A percentile compares a stretch with the other conserved stretches of the same genome.
These are phyloP conservation scores for Stictonetta naevosa DNA, from an alignment of 2,113 vertebrate species.

Conservation along the genomic window DNA sequence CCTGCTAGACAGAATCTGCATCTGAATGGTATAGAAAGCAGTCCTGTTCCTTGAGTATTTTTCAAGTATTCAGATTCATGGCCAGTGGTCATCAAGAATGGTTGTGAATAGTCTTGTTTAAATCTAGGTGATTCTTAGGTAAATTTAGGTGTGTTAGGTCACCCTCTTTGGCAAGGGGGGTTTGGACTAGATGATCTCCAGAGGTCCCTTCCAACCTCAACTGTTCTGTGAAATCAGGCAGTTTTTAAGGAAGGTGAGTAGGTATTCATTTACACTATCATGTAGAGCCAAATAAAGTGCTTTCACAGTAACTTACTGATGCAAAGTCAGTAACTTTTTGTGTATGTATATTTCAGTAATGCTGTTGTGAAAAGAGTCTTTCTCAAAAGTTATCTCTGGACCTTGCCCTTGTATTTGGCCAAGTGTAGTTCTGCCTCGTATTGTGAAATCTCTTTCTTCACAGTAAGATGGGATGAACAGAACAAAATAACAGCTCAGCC, in stretches of 20 bases:
- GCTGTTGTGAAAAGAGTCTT: neutral
- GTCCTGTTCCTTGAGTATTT: neutral
- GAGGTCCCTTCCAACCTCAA: no score
- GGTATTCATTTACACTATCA: neutral
- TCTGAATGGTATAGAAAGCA: neutral
- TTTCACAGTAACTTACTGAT: neutral
- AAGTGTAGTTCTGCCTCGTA: neutral
- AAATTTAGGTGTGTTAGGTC: no score
- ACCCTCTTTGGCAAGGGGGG: no score
- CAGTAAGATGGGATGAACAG: neutral
- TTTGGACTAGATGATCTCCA: no score
- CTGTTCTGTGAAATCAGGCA: neutral
- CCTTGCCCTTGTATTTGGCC: neutral
- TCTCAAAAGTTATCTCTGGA: neutral
- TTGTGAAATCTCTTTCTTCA: neutral
- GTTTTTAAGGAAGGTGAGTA: neutral
- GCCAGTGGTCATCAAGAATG: neutral
- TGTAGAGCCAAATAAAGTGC: neutral
- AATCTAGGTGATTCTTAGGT: neutral
- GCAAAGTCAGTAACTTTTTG: neutral
- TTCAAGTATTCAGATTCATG: neutral
- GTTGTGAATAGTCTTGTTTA: neutral
- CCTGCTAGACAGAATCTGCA: neutral
- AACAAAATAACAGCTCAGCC: neutral
- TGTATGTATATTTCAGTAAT: neutral